A percentile compares a stretch with the other conserved stretches of the same genome.
These are phyloP conservation scores for Temnothorax longispinosus DNA, from an alignment of 1,140 invertebrate species.

Conservation along the genomic window DNA sequence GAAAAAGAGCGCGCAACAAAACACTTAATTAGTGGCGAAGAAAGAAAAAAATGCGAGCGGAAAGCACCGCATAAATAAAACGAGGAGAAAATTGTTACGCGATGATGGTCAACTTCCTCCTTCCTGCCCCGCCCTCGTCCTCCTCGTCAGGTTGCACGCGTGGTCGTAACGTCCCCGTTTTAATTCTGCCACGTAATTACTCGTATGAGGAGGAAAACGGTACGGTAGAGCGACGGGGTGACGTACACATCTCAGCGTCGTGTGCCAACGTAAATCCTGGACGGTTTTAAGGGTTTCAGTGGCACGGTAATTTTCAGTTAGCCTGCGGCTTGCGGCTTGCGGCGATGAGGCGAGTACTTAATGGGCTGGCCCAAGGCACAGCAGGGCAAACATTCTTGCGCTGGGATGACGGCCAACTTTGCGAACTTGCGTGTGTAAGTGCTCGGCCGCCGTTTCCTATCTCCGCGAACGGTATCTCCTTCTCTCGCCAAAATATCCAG, in stretches of 20 bases:
- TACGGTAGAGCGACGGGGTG: background rate
- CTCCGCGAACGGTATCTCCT: background rate
- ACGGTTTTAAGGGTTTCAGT: constrained; percentile 60
- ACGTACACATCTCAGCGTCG: constrained; percentile 25
- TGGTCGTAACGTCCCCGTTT: constrained; percentile 25
- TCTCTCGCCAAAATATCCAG: background rate
- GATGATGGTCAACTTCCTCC: constrained; percentile 27
- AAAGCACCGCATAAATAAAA: constrained; percentile 29
- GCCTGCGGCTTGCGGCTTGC: constrained; percentile 57
- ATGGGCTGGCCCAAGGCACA: constrained; percentile 55
- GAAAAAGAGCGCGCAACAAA: constrained; percentile 9
- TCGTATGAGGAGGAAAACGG: constrained; percentile 22
- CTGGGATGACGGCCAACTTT: constrained; percentile 50
- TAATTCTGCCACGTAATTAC: constrained; percentile 60
- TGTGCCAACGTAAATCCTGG: constrained; percentile 49
- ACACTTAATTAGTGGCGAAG: constrained; percentile 44
- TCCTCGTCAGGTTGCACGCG: background rate
- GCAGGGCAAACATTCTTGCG: constrained; percentile 56
- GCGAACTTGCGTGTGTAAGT: constrained; percentile 43
- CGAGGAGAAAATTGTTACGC: constrained; percentile 38
- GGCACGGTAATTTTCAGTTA: constrained; percentile 62
- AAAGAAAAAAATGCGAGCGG: constrained; percentile 15
- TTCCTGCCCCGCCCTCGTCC: background rate
- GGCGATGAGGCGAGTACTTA: constrained; percentile 58
- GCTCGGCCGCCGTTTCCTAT: background rate